Base-by-base conservation (phyloP, 2,888 invertebrate species). In the Mimachlamys varia region DNA sequence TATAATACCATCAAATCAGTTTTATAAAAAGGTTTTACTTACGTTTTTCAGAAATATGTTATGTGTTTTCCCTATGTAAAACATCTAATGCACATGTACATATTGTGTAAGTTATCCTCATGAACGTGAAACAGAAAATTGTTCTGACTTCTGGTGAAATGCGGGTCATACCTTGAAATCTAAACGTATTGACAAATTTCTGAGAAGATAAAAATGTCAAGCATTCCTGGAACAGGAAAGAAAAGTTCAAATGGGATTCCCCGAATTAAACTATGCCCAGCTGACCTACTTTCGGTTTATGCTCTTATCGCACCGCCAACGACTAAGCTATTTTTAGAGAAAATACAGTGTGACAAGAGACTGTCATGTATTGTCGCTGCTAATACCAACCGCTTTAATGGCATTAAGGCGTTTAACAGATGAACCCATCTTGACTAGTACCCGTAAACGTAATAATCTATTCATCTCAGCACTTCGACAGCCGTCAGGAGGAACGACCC, bases 201-300 rank as follows among this genome's bases (percentile, higher is more conserved):
- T 13, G 76, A 76, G 76, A 76, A 76, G 12, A 7, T 10, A 12
- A 33, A 76, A 76, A 76, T 13, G 13, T 33, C 76, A 17, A 33
- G 33, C 33, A 76, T 76, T 76, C 76, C 27, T 76, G 76, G 76
- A 76, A 76, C 33, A 15, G 76, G 76, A 76, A 76, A 27, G 76
- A 33, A 76, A 76, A 76, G 33, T 33, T 0, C 27, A 33, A 33
- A 33, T 22, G 10, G 76, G 76, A 33, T 76, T 76, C 76, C 33
- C 76, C 7, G 76, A 76, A 76, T 76, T 62, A 2, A 76, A 22
- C 22, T 76, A 27, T 76, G 22, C n/a, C 0, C 27, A 76, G 27
- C 1, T 76, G 76, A 76, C 76, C 76, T 76, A 76, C 76, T 76
- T 76, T 76, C 76, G 76, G 76, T 76, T 76, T 76, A 76, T 19